Base-by-base conservation (phyloP, 1,140 invertebrate genomes). In the Apis laboriosa region DNA sequence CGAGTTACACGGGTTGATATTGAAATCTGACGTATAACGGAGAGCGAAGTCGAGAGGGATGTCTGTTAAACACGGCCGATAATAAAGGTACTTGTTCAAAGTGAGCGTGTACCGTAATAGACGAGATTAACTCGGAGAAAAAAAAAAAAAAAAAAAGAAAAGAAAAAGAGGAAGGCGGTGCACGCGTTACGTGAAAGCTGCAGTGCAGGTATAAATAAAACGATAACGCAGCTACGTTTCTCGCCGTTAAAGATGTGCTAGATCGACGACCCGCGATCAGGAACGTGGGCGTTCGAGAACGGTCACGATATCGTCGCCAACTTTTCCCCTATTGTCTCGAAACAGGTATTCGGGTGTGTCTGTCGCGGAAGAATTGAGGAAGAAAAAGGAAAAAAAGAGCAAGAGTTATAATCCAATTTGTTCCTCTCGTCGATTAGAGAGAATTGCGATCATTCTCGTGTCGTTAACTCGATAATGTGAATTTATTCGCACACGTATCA, bases 201-300 rank as follows among this genome's bases (percentile, higher is more conserved):
- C 19, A 24, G n/a, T 13, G 51, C 28, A 8, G 60, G 49, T 81
- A 81, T 81, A 77, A 81, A 76, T 81, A 81, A 81, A 73, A 81
- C 51, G 80, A 81, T 81, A 81, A 81, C 55, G 56, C 61, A 15
- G 53, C 34, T 43, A 34, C 60, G 28, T 64, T 60, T 43, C 21
- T n/a, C 34, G 34, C 43, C 17, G n/a, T 17, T 79, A 60, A 66
- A 81, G 74, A 81, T 81, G 63, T 60, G 67, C 64, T 68, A 58
- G 80, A 81, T 81, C 80, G 24, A 76, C 55, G 80, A 81, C 13
- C 74, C 64, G 73, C 80, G n/a, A 56, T 60, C 55, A 68, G 34
- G 5, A 60, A 0, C 56, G 68, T 79, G 51, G 77, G 77, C 67
- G 77, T 72, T 72, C 13, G 21, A 28, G 34, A 58, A n/a, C 60